Evolutionary conservation across 2,888 invertebrate genomes (phyloP), one percentile per base, ranked within the genome.

Genomic region (Altica lythri): DNA sequence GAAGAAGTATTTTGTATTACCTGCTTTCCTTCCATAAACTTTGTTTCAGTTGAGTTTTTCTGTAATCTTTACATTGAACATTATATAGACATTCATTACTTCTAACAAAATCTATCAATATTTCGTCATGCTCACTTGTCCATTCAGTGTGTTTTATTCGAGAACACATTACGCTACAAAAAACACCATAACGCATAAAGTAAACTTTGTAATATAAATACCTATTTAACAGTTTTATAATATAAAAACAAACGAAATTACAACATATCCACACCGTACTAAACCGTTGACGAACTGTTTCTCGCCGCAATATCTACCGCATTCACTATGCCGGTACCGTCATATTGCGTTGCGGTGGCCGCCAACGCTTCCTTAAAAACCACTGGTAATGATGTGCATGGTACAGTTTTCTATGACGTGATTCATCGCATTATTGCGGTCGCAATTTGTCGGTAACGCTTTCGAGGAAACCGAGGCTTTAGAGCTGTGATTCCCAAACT

Each of bases 1-100:
- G 46, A 38, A 37, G 47, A 35, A 34, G 13, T 45, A 45, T 45
- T 45, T 40, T 40, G 16, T 40, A 40, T 29, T 48, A 57, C 54
- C 57, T 54, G 57, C 49, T 55, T 55, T 58, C 55, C 8, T 25
- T 22, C 58, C 55, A 58, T 40, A 52, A 52, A 46, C 52, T 52
- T 16, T 52, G 52, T 52, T 52, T 52, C 18, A 52, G 46, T 52
- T 52, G 52, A 22, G 38, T 46, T 30, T 52, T 45, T 38, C 46
- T 45, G 32, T 46, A 52, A 30, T 52, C 52, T 46, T 37, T 40
- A 38, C 46, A 45, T 46, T 52, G 38, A 38, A 52, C 38, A 52
- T 52, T 52, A 38, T 38, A 52, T 29, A 52, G 29, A 46, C 40
- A 45, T 52, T 52, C 52, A 46, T 52, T 35, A 46, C 38, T 30